Conservation (phyloP, 2,797 vertebrate species). For the Monodelphis domestica region DNA sequence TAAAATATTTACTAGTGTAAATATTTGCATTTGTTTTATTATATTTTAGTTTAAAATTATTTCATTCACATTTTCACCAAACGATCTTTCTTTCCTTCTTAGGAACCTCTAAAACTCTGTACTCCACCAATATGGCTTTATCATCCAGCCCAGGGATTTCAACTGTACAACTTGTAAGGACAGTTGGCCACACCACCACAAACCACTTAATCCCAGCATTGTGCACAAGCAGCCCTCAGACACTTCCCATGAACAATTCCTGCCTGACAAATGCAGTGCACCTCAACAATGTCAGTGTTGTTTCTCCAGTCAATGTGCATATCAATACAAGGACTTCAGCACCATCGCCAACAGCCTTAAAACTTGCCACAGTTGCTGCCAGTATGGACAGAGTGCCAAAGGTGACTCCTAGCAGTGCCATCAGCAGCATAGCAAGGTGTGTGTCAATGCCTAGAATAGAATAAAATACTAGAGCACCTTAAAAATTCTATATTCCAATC, state of each 20-base stretch:
- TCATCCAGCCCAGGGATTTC: constrained; percentile 90
- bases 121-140: constrained; percentile 90
- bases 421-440: constrained; percentile 92
- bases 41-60: constrained; percentile 39
- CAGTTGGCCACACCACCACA: constrained; percentile 89
- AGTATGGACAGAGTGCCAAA: constrained; percentile 94
- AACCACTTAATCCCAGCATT: constrained; percentile 90
- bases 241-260: constrained; percentile 91
- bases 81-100: constrained; percentile 60
- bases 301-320: constrained; percentile 92
- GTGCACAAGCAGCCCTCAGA: constrained; percentile 89
- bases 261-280: constrained; percentile 89
- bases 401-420: constrained; percentile 92
- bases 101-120: constrained; percentile 91
- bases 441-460: background rate
- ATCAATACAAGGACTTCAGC: constrained; percentile 91
- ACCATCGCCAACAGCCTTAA: constrained; percentile 94
- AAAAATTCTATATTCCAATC: background rate
- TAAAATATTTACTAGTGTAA: constrained; percentile 38
- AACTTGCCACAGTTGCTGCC: constrained; percentile 93
- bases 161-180: constrained; percentile 90
- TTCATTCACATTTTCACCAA: constrained; percentile 40
- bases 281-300: constrained; percentile 91
- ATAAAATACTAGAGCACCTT: background rate
- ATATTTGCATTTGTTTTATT: constrained; percentile 34